Percentiles rank a stretch among this genome's conserved stretches.
phyloP scores from a whole-genome alignment of 2,888 invertebrate species.

The Scaptomyza caliginosa region DNA sequence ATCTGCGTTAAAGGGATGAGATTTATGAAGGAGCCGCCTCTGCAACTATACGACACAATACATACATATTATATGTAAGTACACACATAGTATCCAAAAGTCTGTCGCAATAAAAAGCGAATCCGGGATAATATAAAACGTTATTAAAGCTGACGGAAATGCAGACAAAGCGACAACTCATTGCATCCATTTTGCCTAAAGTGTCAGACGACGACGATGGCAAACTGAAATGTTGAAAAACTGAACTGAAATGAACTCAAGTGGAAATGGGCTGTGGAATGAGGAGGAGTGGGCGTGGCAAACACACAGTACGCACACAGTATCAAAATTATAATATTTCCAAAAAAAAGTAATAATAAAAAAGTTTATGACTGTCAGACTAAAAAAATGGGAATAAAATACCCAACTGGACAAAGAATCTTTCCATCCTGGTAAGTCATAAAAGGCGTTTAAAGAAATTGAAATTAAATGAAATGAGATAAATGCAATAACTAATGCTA shows the following conservation, averaged over 20 bases:
- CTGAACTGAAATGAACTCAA: constrained; percentile 54
- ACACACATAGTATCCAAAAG: constrained; percentile 1
- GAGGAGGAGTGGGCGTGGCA: constrained; percentile 13
- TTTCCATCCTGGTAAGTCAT: constrained; percentile 5
- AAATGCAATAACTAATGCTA: constrained; percentile 5
- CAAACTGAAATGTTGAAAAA: constrained; percentile 8
- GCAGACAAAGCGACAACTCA: constrained; percentile 75
- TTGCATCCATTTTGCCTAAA: constrained; percentile 66
- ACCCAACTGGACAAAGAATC: constrained; percentile 20
- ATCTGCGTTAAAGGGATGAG: constrained; percentile 13
- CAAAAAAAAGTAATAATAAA: constrained; percentile 51
- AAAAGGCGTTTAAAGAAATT: constrained; percentile 3
- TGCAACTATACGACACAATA: constrained; percentile 26
- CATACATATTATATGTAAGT: neutral
- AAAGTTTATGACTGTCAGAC: constrained; percentile 26
- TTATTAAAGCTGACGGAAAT: constrained; percentile 74
- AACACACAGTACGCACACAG: neutral
- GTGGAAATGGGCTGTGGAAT: neutral
- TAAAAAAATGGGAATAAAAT: neutral
- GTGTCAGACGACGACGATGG: constrained; percentile 51
- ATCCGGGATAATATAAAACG: constrained; percentile 53
- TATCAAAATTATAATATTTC: constrained; percentile 20
- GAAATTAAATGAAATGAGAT: neutral
- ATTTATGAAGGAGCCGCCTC: constrained; percentile 35
- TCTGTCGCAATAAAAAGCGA: constrained; percentile 15